Percentiles rank a stretch among this genome's conserved stretches.
These are phyloP conservation scores for Phalacrocorax pelagicus DNA, from an alignment of 2,113 vertebrate species.

Conservation along the genomic window DNA sequence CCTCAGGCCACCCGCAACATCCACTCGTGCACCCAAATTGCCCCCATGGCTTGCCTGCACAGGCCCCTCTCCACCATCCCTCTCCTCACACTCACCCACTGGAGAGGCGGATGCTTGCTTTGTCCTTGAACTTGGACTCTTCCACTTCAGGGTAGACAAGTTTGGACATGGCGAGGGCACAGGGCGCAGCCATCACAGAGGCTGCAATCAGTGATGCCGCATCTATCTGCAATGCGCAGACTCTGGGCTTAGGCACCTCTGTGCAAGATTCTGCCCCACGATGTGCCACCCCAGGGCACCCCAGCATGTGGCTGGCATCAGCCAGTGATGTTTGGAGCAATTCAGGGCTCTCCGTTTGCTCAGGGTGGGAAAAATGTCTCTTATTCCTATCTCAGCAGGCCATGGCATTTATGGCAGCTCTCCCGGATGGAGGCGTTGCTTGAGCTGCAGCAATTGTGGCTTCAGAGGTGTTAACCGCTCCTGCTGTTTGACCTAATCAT, in stretches of 20 bases:
- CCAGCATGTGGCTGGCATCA: neutral
- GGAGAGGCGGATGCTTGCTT: slow-evolving; percentile 66
- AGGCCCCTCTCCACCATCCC: neutral
- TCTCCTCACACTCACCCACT: slow-evolving; percentile 55
- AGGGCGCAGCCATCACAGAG: slow-evolving; percentile 96
- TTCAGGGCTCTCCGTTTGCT: neutral
- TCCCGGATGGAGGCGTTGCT: neutral
- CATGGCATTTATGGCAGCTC: fast-evolving
- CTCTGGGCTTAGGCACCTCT: neutral
- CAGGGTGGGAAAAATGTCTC: neutral
- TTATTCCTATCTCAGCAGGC: neutral
- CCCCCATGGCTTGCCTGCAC: fast-evolving
- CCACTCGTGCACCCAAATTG: neutral
- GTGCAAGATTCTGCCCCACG: fast-evolving
- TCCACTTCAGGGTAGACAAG: slow-evolving; percentile 91
- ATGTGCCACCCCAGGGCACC: neutral
- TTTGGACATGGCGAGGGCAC: slow-evolving; percentile 91
- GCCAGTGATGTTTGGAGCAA: fast-evolving
- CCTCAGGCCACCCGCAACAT: fast-evolving
- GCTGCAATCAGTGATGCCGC: slow-evolving; percentile 87
- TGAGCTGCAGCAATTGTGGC: fast-evolving
- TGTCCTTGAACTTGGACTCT: slow-evolving; percentile 78
- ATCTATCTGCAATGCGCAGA: slow-evolving; percentile 80
- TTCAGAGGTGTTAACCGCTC: neutral
- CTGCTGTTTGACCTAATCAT: neutral